Base-by-base conservation (phyloP, 2,888 invertebrate genomes). In the Sinopyrophorus schimmeli region DNA sequence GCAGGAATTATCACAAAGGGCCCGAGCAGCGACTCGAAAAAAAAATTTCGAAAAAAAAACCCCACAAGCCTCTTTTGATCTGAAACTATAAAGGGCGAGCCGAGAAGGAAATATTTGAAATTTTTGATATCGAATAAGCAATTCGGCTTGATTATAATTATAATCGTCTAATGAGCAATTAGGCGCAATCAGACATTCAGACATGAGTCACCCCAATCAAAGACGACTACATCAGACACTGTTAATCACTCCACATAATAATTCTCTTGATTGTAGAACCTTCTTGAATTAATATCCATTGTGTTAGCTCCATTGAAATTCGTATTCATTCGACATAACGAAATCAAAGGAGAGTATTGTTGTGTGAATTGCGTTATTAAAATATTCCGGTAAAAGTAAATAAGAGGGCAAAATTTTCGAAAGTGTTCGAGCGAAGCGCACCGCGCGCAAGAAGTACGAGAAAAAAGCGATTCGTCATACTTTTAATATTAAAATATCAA, bases 271-370 rank as follows among this genome's bases (percentile, higher is more conserved):
- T 66, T 64, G 61, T 65, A 65, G 65, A 66, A 65, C 63, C 64
- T 59, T 62, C 62, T 59, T 61, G 64, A 68, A 68, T 68, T 68
- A 67, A 66, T 65, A 66, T 62, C 66, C 62, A 68, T 68, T 68
- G 66, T 60, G 55, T 55, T 57, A 54, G 52, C 44, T 54, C 57
- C 54, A 54, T 56, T 60, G 53, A 56, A 42, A 56, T 49, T 51
- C 30, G 17, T 17, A 42, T 42, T 42, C 26, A 26, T 26, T 27
- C 17, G 10, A 14, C n/a, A 24, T 23, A 31, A 38, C 21, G 14
- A 38, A 37, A 28, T 34, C 43, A 43, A 35, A 26, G 35, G 28
- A n/a, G 10, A n/a, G 21, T 27, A 28, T 43, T 43, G 35, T 43
- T 3, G 21, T 10, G 2, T 18, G 14, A 21, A 38, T 10, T 26